Evolutionary conservation across 2,888 invertebrate genomes (phyloP).

Genomic region (Drosophila cyrtoloma): DNA sequence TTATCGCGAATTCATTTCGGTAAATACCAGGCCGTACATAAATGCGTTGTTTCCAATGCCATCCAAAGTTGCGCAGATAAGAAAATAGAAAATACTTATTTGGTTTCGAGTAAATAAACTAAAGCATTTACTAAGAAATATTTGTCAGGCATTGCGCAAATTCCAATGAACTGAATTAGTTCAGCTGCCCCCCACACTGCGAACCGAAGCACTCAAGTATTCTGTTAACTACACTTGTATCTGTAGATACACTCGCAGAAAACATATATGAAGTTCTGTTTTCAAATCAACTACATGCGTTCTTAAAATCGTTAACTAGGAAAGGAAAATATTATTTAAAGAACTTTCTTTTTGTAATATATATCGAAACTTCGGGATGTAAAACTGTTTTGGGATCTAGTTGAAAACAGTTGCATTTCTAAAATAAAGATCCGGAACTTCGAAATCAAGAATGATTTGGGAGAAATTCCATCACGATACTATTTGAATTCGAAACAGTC

Average conservation of each 20-base stretch:
- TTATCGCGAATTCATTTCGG: conserved; percentile 67
- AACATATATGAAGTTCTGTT: neutral
- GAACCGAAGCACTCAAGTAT: conserved; percentile 23
- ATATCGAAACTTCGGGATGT: neutral
- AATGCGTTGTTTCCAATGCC: conserved; percentile 40
- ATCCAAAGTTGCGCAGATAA: conserved; percentile 21
- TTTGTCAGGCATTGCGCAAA: conserved; percentile 17
- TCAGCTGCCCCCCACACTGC: neutral
- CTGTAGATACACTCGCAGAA: conserved; percentile 1
- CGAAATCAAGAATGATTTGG: neutral
- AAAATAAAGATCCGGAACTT: neutral
- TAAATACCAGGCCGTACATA: conserved; percentile 33
- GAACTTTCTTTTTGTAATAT: neutral
- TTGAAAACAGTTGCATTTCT: neutral
- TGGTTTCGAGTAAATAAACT: conserved; percentile 9
- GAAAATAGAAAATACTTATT: conserved; percentile 33
- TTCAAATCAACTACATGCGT: neutral
- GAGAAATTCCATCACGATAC: neutral
- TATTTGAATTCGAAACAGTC: neutral
- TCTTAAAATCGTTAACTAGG: no score
- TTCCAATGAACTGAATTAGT: conserved; percentile 10
- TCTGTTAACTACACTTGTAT: conserved; percentile 13
- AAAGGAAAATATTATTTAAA: no score
- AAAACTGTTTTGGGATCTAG: no score
- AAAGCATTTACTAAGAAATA: conserved; percentile 2